A percentile compares a stretch with the other conserved stretches of the same genome.
Conservation (phyloP, 2,113 vertebrate species). For the Megaptera novaeangliae region DNA sequence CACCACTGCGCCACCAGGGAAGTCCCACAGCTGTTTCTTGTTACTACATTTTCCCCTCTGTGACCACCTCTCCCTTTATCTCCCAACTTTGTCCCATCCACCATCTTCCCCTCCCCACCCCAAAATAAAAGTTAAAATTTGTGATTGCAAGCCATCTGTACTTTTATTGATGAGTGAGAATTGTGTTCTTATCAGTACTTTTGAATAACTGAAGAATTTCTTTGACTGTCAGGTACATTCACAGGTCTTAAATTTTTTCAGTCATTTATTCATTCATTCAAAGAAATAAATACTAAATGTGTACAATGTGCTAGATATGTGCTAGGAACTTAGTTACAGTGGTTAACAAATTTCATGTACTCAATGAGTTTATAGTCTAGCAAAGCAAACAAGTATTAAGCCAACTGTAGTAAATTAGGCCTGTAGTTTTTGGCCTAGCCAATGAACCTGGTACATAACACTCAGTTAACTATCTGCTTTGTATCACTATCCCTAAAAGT, state of each 20-base stretch:
- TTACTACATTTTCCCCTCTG: not conserved
- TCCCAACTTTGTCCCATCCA: not conserved
- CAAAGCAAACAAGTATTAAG: not conserved
- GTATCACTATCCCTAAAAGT: not conserved
- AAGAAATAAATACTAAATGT: not conserved
- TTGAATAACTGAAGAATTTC: not conserved
- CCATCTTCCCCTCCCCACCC: not conserved
- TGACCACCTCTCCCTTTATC: not conserved
- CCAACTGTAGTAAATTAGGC: not conserved
- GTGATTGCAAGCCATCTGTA: not conserved
- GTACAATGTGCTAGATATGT: not conserved
- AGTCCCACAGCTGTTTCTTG: not conserved
- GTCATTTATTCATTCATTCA: not conserved
- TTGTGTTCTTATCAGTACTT: not conserved
- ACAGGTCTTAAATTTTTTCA: not conserved
- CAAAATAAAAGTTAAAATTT: not conserved
- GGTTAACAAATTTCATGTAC: not conserved
- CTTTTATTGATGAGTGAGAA: not conserved
- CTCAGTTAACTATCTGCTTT: not conserved
- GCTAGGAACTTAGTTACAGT: not conserved
- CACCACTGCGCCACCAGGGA: too few relatives aligned
- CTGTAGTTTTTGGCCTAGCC: not conserved
- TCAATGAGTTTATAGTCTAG: not conserved
- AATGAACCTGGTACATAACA: not conserved
- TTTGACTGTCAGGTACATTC: not conserved